A percentile compares a stretch with the other conserved stretches of the same genome.
Evolutionary conservation across 1,140 invertebrate genomes (phyloP).

Genomic region (Nixonia krombeini): DNA sequence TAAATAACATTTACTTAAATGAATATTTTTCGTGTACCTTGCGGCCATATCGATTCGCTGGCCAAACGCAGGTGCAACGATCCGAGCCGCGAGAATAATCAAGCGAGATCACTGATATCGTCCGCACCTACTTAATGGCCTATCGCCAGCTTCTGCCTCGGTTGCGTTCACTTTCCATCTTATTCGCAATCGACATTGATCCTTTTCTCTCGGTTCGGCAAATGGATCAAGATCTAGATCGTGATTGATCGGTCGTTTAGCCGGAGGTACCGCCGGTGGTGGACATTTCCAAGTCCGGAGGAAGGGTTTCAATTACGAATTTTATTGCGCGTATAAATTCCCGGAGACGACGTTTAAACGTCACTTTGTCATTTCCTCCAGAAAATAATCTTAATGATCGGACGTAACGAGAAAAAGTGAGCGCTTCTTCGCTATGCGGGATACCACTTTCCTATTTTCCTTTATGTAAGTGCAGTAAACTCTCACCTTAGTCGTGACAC

Average conservation of each 20-base stretch:
- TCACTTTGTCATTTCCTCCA: neutral
- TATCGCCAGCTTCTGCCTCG: neutral
- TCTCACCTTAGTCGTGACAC: conserved; percentile 30
- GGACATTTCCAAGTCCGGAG: neutral
- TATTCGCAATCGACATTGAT: conserved; percentile 11
- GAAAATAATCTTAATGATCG: neutral
- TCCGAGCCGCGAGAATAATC: conserved; percentile 34
- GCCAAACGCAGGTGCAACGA: too few relatives aligned
- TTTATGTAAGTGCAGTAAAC: conserved; percentile 29
- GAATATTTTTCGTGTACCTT: too few relatives aligned
- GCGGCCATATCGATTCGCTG: too few relatives aligned
- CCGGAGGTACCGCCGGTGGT: neutral
- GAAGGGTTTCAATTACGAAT: neutral
- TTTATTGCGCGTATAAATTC: neutral
- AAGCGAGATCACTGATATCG: conserved; percentile 28
- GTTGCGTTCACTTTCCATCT: neutral
- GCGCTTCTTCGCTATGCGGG: too few relatives aligned
- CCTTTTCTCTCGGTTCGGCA: conserved; percentile 1
- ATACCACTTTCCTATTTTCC: conserved; percentile 37
- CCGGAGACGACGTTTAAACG: neutral
- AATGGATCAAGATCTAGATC: conserved; percentile 12
- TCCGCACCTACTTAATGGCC: conserved; percentile 24
- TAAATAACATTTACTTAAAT: too few relatives aligned
- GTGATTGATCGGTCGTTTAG: conserved; percentile 1
- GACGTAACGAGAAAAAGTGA: neutral